Base-by-base conservation (phyloP, 2,797 vertebrate species). In the Pseudomugil gertrudae region DNA sequence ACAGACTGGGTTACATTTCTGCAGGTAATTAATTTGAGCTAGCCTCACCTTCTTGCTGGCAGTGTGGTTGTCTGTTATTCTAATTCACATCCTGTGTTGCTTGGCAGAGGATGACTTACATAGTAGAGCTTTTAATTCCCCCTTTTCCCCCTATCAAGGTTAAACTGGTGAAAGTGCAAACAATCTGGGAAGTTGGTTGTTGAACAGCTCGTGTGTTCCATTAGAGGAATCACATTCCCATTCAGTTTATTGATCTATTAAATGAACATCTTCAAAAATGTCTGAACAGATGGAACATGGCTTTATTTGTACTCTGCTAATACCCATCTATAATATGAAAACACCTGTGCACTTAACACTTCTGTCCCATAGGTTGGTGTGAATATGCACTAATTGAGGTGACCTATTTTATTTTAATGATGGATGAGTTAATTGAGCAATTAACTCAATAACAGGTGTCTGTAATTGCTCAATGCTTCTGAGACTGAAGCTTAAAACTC, bases 361-460 rank as follows among this genome's bases (percentile, higher is more conserved):
- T 55, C 63, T 54, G 43, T 78, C 80, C 75, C 78, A 79, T 74
- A 85, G 84, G 86, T 82, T 83, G 75, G 63, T 57, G 75, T 55
- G 75, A 84, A 80, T 79, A 65, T 76, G 64, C 67, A 74, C 74
- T 72, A 58, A 78, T 85, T 90, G 82, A 81, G 67, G 73, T 88
- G 84, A 90, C 84, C 92, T 91, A 92, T 91, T 92, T 93, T 86
- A 87, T 87, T 90, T 86, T 88, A 87, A 84, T 90, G 89, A 92
- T 89, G 87, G 88, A 91, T 85, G 86, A 88, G 86, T 90, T 93
- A 93, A 94, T 94, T 93, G 91, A 76, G 83, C 87, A 90, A 92
- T 94, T 92, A 93, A 86, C 87, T 87, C 85, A 90, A 86, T 86
- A 93, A 89, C 93, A 93, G 90, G 90, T 94, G 92, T 92, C 85